phyloP scores from a whole-genome alignment of 2,797 vertebrate genomes.

The Oreochromis grahami region DNA sequence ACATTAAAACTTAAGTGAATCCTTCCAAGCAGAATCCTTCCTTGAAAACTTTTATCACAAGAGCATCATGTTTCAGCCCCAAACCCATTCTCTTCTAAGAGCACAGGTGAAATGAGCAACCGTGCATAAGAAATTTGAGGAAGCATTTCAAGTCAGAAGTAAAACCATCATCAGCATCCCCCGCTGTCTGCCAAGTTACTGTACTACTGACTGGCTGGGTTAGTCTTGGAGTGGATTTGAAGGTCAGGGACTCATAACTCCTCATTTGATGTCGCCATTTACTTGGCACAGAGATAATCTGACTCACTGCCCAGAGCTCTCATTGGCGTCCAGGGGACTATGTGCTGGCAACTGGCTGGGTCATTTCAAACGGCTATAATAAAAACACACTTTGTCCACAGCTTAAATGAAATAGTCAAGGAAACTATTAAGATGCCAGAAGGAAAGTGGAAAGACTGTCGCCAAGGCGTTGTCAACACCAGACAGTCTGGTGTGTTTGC shows the following conservation, averaged over 20 bases:
- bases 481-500: constrained; percentile 62
- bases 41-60: not conserved
- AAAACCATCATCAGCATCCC: constrained; percentile 35
- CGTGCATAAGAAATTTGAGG: constrained; percentile 14
- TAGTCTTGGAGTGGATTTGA: constrained; percentile 40
- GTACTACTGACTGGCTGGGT: constrained; percentile 31
- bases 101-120: constrained; percentile 43
- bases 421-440: constrained; percentile 36
- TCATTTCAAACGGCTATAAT: constrained; percentile 50
- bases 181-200: constrained; percentile 23
- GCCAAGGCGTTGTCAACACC: constrained; percentile 66
- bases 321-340: constrained; percentile 41
- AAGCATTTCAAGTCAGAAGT: constrained; percentile 29
- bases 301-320: constrained; percentile 41
- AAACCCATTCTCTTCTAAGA: not conserved
- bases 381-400: constrained; percentile 52
- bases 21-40: not conserved
- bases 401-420: constrained; percentile 38
- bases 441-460: constrained; percentile 25
- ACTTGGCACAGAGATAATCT: constrained; percentile 43
- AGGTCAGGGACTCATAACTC: constrained; percentile 51
- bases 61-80: not conserved
- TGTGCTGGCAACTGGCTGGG: constrained; percentile 44
- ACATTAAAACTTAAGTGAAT: not conserved
- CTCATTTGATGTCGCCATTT: constrained; percentile 42